Base-by-base conservation (phyloP, 2,797 vertebrate genomes). In the Psittacula derbiana region DNA sequence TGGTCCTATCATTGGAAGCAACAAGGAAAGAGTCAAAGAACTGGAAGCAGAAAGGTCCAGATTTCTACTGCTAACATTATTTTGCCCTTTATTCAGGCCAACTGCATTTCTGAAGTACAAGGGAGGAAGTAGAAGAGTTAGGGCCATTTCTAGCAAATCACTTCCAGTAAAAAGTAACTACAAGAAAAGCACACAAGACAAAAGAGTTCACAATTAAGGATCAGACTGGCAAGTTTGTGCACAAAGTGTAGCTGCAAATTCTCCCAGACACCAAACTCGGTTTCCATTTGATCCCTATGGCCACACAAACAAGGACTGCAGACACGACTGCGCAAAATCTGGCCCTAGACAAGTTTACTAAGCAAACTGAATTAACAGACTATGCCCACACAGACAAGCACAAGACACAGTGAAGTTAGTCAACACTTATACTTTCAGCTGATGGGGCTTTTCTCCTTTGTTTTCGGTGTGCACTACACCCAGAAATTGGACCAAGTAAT, bases 351-450 rank as follows among this genome's bases (percentile, higher is more conserved):
- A 70, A 44, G 67, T 94, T 46, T 82, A 92, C 95, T 82, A 16
- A 93, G 91, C 83, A 76, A 96, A 93, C 90, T 50, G 71, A 95
- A 94, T 86, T 50, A 92, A 95, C 93, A 97, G 78, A 93, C 94
- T 83, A 94, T 89, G 92, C 88, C 94, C 95, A 95, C 95, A 93
- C 65, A 78, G 80, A 96, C 96, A 92, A 97, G 92, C 95, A 97
- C 95, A 90, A 93, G 93, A 97, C 92, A 95, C 91, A 91, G 90
- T 47, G 90, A 96, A 94, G 65, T 95, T 58, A 78, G 81, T 75
- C 93, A 96, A 95, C 86, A 96, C 71, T 92, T 83, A 94, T 8
- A 94, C 93, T 95, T 95, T 72, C 90, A 87, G 86, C 43, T 93
- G 93, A 93, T 94, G 91, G 85, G 79, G 44, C 23, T 57, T 82